Percentiles rank a stretch among this genome's conserved stretches.
Conservation (phyloP, 2,888 invertebrate genomes). For the Abrostola tripartita region DNA sequence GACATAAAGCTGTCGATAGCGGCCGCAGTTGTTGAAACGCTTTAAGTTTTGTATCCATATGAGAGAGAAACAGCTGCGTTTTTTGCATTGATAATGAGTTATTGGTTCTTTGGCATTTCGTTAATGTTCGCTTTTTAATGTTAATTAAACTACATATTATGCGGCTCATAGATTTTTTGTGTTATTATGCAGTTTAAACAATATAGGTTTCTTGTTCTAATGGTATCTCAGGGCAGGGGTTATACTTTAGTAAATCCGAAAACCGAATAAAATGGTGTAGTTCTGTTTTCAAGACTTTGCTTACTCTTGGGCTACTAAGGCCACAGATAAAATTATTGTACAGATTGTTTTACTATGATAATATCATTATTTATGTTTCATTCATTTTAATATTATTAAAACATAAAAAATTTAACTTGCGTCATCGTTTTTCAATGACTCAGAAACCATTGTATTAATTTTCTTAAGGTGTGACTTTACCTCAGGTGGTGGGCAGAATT, state of each 20-base stretch:
- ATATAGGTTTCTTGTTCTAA: slow-evolving; percentile 2
- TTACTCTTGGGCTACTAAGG: too few relatives aligned
- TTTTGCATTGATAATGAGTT: slow-evolving; percentile 30
- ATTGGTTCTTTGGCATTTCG: slow-evolving; percentile 42
- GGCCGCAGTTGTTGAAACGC: slow-evolving; percentile 37
- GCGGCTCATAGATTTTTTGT: slow-evolving; percentile 17
- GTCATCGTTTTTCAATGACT: slow-evolving; percentile 5
- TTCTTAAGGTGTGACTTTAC: slow-evolving; percentile 9
- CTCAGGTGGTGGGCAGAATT: slow-evolving; percentile 24
- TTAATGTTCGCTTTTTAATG: slow-evolving; percentile 32
- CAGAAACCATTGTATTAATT: slow-evolving; percentile 28
- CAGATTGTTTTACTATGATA: too few relatives aligned
- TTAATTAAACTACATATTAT: slow-evolving; percentile 26
- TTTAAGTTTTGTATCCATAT: slow-evolving; percentile 35
- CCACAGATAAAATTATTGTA: too few relatives aligned
- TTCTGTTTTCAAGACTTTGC: too few relatives aligned
- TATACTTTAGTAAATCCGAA: too few relatives aligned
- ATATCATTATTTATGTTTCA: too few relatives aligned
- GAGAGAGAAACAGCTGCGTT: slow-evolving; percentile 48
- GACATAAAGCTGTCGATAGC: slow-evolving; percentile 49
- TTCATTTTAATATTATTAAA: too few relatives aligned
- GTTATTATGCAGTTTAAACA: slow-evolving; percentile 19
- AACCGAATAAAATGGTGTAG: too few relatives aligned
- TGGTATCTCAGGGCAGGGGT: too few relatives aligned
- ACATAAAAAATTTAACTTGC: too few relatives aligned